Conservation (phyloP, 2,888 invertebrate genomes). For the Stratiomys singularior region DNA sequence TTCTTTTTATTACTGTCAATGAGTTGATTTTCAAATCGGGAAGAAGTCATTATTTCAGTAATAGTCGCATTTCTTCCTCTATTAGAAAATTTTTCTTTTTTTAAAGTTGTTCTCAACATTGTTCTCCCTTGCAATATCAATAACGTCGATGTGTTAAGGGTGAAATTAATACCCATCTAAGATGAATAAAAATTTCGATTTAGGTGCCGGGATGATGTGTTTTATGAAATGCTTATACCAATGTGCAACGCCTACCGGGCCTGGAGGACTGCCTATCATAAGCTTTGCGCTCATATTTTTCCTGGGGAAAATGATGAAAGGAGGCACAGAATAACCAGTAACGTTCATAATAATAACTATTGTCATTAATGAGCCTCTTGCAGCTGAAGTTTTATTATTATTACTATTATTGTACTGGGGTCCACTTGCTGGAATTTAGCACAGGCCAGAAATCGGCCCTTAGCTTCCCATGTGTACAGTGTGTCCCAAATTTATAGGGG, state of each 20-base stretch:
- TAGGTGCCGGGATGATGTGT: constrained; percentile 46
- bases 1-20: too few species aligned
- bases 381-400: too few species aligned
- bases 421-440: too few species aligned
- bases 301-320: constrained; percentile 58
- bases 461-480: too few species aligned
- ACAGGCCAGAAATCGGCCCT: too few species aligned
- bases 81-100: too few species aligned
- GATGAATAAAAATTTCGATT: constrained; percentile 54
- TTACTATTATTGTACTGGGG: too few species aligned
- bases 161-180: constrained; percentile 54
- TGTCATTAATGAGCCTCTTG: constrained; percentile 51
- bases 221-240: constrained; percentile 59
- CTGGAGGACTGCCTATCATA: constrained; percentile 57
- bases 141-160: constrained; percentile 55
- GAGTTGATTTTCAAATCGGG: too few species aligned
- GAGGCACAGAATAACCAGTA: constrained; percentile 56
- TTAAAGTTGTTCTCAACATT: too few species aligned
- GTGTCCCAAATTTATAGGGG: too few species aligned
- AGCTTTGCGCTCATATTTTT: constrained; percentile 56
- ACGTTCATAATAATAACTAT: constrained; percentile 57
- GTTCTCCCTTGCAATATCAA: constrained; percentile 32
- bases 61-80: too few species aligned
- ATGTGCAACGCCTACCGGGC: constrained; percentile 55
- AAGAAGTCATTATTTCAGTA: too few species aligned